These are phyloP conservation scores for Karalla daura DNA, from an alignment of 2,797 vertebrate genomes.

Conservation along the genomic window DNA sequence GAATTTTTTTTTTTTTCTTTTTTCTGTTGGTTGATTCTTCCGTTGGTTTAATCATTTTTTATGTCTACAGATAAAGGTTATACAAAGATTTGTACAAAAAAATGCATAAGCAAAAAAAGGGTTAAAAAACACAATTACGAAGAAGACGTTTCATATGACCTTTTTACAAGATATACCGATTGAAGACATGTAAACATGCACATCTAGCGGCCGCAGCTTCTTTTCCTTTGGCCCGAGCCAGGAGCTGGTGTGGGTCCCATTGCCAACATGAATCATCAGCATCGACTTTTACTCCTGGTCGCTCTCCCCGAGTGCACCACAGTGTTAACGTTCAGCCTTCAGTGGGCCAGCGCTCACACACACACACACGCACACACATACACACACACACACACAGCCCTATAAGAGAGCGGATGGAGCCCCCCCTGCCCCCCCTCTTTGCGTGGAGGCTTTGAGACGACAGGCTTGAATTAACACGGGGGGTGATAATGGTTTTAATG, in stretches of 20 bases:
- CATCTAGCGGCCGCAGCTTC: constrained; percentile 63
- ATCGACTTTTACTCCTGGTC: constrained; percentile 70
- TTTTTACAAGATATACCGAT: constrained; percentile 81
- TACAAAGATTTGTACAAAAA: constrained; percentile 80
- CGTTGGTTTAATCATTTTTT: constrained; percentile 75
- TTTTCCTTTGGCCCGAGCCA: constrained; percentile 70
- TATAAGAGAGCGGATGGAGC: constrained; percentile 47
- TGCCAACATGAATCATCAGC: constrained; percentile 86
- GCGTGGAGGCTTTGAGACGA: constrained; percentile 62
- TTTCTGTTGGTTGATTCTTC: constrained; percentile 73
- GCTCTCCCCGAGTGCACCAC: constrained; percentile 60
- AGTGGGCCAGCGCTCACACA: constrained; percentile 49
- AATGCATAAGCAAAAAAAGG: constrained; percentile 36
- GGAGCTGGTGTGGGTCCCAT: constrained; percentile 71
- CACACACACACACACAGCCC: too few relatives aligned
- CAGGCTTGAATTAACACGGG: constrained; percentile 59
- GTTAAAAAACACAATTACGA: constrained; percentile 47
- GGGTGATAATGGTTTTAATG: constrained; percentile 71
- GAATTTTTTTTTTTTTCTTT: too few relatives aligned
- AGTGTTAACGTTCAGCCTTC: constrained; percentile 58
- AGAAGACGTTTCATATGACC: constrained; percentile 79
- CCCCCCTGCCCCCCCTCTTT: constrained; percentile 33
- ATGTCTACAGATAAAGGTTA: constrained; percentile 77
- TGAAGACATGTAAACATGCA: constrained; percentile 71
- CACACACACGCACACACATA: too few relatives aligned